Base-by-base conservation (phyloP, 1,140 invertebrate species). In the Drosophila neocordata region DNA sequence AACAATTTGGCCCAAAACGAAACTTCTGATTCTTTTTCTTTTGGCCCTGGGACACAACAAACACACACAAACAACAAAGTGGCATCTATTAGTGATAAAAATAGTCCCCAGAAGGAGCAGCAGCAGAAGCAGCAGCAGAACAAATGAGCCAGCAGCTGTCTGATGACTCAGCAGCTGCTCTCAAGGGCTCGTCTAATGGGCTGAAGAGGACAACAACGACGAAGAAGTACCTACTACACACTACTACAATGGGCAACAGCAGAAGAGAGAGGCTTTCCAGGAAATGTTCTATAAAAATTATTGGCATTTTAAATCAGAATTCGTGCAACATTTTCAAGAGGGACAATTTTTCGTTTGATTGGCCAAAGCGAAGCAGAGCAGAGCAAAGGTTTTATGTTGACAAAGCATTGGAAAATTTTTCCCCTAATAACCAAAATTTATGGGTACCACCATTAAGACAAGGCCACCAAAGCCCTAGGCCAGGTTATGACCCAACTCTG, bases 41-140 rank as follows among this genome's bases (percentile, higher is more conserved):
- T 60, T 63, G 60, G 56, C 37, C 60, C 35, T 20, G 18, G 56
- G 64, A 59, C 53, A 24, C 4, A 24, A 24, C 24, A 24, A 24
- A 24, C 24, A 65, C 37, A 44, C 15, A 44, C 41, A 13, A 13
- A 37, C 78, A 79, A 79, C 68, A 82, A 87, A 87, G 83, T 87
- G 79, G 75, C 75, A 59, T 88, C 82, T 87, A 88, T 82, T 88
- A 88, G 68, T 87, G 82, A 81, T 87, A 88, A 87, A 88, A 87
- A 88, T 82, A 79, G 75, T 78, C 59, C 31, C 60, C 38, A 59
- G 38, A 15, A 18, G 31, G 34, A 0, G 22, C 2, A 24, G 22
- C 22, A 24, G 22, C 22, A 24, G 4, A 1, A 24, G 11, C 22
- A 35, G 56, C 52, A 31, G 53, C 13, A 20, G 56, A 44, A 82